These are phyloP conservation scores for Drosophila nikananu DNA, from an alignment of 1,140 invertebrate species.

Conservation along the genomic window DNA sequence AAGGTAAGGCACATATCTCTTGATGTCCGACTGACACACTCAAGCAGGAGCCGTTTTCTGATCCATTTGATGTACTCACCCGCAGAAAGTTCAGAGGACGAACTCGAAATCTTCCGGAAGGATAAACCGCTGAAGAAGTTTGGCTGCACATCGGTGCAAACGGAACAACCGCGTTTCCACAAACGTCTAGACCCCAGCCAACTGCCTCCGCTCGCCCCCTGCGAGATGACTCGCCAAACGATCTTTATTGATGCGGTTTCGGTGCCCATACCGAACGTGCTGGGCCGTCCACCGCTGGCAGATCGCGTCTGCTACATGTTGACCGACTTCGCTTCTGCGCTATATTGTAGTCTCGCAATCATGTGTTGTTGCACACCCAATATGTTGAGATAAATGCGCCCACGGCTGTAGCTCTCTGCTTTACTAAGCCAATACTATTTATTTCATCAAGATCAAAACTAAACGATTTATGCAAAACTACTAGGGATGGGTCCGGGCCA, in stretches of 20 bases:
- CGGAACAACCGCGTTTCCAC: slow-evolving; percentile 57
- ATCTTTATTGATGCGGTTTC: slow-evolving; percentile 56
- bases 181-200: background rate
- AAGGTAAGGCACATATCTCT: slow-evolving; percentile 35
- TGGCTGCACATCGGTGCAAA: slow-evolving; percentile 38
- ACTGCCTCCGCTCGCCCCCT: slow-evolving; percentile 34
- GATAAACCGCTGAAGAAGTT: background rate
- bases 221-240: slow-evolving; percentile 56
- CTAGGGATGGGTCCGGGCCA: slow-evolving; percentile 4
- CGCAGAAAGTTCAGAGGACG: slow-evolving; percentile 70
- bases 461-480: slow-evolving; percentile 13
- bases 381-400: slow-evolving; percentile 65
- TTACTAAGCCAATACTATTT: background rate
- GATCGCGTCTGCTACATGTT: slow-evolving; percentile 78
- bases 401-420: slow-evolving; percentile 6
- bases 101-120: slow-evolving; percentile 40
- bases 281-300: slow-evolving; percentile 44
- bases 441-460: slow-evolving; percentile 4
- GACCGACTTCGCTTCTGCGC: slow-evolving; percentile 70
- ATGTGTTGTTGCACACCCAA: slow-evolving; percentile 79
- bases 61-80: background rate
- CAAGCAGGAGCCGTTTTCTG: background rate
- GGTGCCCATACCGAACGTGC: slow-evolving; percentile 26
- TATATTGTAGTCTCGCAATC: slow-evolving; percentile 75
- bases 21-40: background rate